Percentiles rank a stretch among this genome's conserved stretches.
phyloP scores from a whole-genome alignment of 2,888 invertebrate species.

The Agrochola lota region DNA sequence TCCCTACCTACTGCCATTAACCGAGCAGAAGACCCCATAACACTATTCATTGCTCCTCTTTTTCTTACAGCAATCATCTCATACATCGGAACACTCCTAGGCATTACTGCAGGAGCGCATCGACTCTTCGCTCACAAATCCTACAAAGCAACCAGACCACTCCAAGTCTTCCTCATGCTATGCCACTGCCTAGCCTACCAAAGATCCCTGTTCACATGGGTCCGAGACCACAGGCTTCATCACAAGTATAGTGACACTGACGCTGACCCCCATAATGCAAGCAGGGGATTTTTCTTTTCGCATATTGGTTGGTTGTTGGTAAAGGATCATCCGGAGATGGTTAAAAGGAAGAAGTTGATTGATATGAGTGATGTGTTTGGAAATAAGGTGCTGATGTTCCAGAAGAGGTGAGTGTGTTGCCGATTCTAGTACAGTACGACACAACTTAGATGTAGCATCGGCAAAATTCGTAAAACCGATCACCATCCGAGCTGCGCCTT shows the following conservation, averaged over 20 bases:
- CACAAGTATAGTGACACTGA: constrained; percentile 79
- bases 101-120: constrained; percentile 71
- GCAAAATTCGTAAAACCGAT: too few species aligned
- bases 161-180: constrained; percentile 71
- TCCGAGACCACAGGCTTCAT: constrained; percentile 71
- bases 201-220: constrained; percentile 49
- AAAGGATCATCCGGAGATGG: constrained; percentile 94
- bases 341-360: constrained; percentile 91
- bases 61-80: constrained; percentile 50
- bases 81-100: constrained; percentile 46
- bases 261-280: constrained; percentile 90
- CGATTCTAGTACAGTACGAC: too few species aligned
- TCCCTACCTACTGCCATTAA: too few species aligned
- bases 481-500: too few species aligned
- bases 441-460: too few species aligned
- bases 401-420: constrained; percentile 90
- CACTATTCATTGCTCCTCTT: too few species aligned
- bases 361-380: constrained; percentile 92
- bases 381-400: constrained; percentile 93
- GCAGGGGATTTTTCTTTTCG: constrained; percentile 94
- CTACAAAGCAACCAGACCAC: constrained; percentile 70
- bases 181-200: constrained; percentile 71
- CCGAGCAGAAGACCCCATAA: too few species aligned
- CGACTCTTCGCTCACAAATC: constrained; percentile 71
- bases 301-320: constrained; percentile 95